phyloP scores from a whole-genome alignment of 2,888 invertebrate species.

The Liopterus haemorrhoidalis region DNA sequence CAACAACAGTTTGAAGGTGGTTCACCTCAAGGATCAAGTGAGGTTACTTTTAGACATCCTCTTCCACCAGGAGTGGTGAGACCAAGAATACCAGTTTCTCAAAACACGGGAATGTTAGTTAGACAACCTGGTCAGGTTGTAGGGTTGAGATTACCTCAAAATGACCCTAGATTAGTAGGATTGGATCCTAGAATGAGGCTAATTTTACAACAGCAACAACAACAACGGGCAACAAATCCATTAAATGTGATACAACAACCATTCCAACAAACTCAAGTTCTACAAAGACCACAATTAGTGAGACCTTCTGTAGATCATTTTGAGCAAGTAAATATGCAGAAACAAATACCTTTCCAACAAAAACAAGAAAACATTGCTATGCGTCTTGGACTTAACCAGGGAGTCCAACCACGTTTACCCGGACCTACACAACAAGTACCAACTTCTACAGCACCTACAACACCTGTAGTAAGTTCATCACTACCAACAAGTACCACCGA shows the following conservation, averaged over 20 bases:
- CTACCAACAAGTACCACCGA: conserved; percentile 40
- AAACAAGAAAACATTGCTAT: too few relatives aligned
- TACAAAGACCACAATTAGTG: conserved; percentile 12
- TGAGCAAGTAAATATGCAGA: too few relatives aligned
- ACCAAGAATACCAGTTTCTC: conserved; percentile 46
- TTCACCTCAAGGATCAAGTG: conserved; percentile 41
- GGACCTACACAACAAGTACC: conserved; percentile 30
- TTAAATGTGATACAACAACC: conserved; percentile 29
- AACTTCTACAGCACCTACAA: conserved; percentile 19
- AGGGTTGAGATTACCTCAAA: conserved; percentile 38
- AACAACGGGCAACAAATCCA: conserved; percentile 23
- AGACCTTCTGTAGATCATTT: too few relatives aligned
- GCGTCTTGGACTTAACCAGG: too few relatives aligned
- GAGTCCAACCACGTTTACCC: too few relatives aligned
- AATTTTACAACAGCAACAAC: conserved; percentile 46
- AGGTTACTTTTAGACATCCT: conserved; percentile 64
- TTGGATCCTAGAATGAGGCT: conserved; percentile 52
- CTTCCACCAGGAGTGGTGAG: conserved; percentile 55
- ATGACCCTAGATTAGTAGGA: conserved; percentile 48
- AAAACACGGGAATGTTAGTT: conserved; percentile 33
- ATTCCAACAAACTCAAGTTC: conserved; percentile 14
- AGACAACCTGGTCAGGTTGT: conserved; percentile 37
- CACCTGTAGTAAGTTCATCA: conserved; percentile 26
- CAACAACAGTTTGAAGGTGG: conserved; percentile 33
- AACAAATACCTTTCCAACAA: too few relatives aligned